Evolutionary conservation across 2,113 vertebrate genomes (phyloP), one percentile per base, ranked within the genome.

Genomic region (Anguilla rostrata): DNA sequence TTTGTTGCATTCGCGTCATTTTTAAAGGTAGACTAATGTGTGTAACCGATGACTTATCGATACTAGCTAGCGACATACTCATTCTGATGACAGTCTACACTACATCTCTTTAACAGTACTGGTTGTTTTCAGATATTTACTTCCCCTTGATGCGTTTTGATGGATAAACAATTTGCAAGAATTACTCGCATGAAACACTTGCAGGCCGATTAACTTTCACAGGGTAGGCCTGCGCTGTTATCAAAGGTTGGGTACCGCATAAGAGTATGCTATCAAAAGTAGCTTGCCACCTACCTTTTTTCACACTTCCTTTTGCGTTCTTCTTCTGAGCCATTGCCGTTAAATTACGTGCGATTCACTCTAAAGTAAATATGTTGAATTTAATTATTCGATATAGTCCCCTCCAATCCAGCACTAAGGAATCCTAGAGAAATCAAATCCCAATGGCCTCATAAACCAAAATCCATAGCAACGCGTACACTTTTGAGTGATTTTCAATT

Each of bases 301-400:
- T 95, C 0, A 14, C 53, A 56, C 81, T 80, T 41, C 49, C 41
- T 87, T 91, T 93, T 0, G 88, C 5, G 80, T 22, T 85, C 63
- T 93, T 95, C 92, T 92, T 94, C 5, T 91, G 56, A 56, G 92
- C 92, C 94, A 95, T 95, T 86, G 53, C n/a, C 78, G 85, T 11
- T 5, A 84, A n/a, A 14, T 3, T 29, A 83, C 3, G 12, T 46
- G 4, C 22, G 22, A 39, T 71, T 15, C 81, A 84, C 53, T 46
- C 11, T 53, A 87, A 71, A 82, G 39, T 60, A 78, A 79, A 14
- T 2, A 1, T 7, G 0, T 0, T 1, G 20, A 18, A 57, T 3
- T 15, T 26, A 39, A 49, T 26, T 43, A 9, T 49, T 60, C 22
- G 49, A 43, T 0, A 40, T 46, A 29, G 1, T n/a, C 9, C 29